These are phyloP conservation scores for Abramis brama DNA, from an alignment of 2,113 vertebrate genomes.

Conservation along the genomic window DNA sequence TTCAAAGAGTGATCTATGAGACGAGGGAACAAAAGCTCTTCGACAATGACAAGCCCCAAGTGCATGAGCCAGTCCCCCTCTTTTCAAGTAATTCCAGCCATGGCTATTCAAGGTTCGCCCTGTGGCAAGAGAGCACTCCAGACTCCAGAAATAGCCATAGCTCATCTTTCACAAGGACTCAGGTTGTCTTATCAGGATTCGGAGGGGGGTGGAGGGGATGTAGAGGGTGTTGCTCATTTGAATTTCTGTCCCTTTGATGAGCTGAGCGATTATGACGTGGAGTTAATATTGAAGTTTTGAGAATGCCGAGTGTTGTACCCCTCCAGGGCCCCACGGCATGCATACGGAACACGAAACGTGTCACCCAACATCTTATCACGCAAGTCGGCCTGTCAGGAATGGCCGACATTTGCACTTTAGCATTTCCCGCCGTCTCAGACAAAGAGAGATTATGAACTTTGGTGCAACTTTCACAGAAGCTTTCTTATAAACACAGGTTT, in stretches of 20 bases:
- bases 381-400: slow-evolving; percentile 61
- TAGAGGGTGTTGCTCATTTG: slow-evolving; percentile 69
- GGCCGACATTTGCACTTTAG: slow-evolving; percentile 62
- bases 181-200: slow-evolving; percentile 74
- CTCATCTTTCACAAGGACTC: slow-evolving; percentile 82
- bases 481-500: neutral
- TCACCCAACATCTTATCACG: slow-evolving; percentile 73
- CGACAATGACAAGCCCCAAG: slow-evolving; percentile 80
- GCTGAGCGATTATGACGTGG: slow-evolving; percentile 68
- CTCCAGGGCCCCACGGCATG: slow-evolving; percentile 54
- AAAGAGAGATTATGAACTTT: slow-evolving; percentile 50
- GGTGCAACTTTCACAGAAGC: slow-evolving; percentile 23
- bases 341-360: slow-evolving; percentile 67
- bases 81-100: slow-evolving; percentile 80
- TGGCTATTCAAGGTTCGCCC: slow-evolving; percentile 83
- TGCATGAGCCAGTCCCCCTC: slow-evolving; percentile 71
- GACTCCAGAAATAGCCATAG: slow-evolving; percentile 82
- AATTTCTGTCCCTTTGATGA: slow-evolving; percentile 75
- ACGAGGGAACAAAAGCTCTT: slow-evolving; percentile 73
- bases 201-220: slow-evolving; percentile 22
- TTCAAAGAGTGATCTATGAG: slow-evolving; percentile 76
- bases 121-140: slow-evolving; percentile 75
- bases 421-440: slow-evolving; percentile 53
- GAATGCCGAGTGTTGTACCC: slow-evolving; percentile 65
- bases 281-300: slow-evolving; percentile 77